Evolutionary conservation across 2,797 vertebrate species (phyloP), one percentile per base, ranked within the genome.

Genomic region (Pempheris klunzingeri): DNA sequence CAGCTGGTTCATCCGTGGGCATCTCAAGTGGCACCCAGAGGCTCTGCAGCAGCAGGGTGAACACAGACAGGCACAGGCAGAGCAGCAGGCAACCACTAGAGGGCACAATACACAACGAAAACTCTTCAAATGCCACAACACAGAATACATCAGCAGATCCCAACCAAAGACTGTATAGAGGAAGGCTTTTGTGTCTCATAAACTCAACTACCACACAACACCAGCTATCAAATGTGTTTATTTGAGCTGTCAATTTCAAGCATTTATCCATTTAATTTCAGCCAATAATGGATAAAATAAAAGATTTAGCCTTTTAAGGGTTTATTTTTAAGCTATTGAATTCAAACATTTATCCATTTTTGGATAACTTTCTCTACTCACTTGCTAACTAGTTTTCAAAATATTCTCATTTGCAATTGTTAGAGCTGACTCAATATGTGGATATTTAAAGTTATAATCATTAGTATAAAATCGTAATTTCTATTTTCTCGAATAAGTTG

Each of bases 81-180:
- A 94, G 70, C 86, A 93, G 67, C 83, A 95, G 80, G 64, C 93
- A 94, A 17, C 93, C 92, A 74, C 94, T 95, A 89, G 88, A 88
- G 87, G 88, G 80, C 76, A 54, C 30, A 85, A 78, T 4, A 78
- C 64, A 90, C 62, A 88, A 39, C 71, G 36, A 54, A 73, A 60
- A 7, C 3, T 20, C 26, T 24, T 53, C 1, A 76, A 36, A 50
- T 34, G 50, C 4, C 24, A 15, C 30, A 20, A 26, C 9, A 24
- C 0, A 12, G 13, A 24, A 9, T 0, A 28, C 14, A 38, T 38
- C n/a, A 53, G 49, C 20, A 2, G n/a, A 1, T 20, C 15, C 0
- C 7, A 15, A 7, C 13, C n/a, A n/a, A n/a, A n/a, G n/a, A n/a
- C n/a, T n/a, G n/a, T n/a, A n/a, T n/a, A n/a, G n/a, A n/a, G n/a